Evolutionary conservation across 1,140 invertebrate genomes (phyloP).

Genomic region (Helicoverpa armigera): DNA sequence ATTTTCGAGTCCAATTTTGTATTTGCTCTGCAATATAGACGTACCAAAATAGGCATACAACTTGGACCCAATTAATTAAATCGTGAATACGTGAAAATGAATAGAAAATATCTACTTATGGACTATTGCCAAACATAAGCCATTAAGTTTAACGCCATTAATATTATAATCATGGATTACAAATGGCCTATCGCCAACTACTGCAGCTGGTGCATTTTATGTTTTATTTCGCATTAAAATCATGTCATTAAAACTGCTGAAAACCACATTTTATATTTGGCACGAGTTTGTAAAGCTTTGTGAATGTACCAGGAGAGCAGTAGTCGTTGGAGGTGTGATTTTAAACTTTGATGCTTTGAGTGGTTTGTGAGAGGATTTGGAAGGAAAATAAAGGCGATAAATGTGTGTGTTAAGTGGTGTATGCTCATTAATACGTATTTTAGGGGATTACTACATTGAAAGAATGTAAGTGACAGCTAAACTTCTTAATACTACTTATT

Average conservation of each 20-base stretch:
- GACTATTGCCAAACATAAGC: neutral
- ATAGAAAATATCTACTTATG: neutral
- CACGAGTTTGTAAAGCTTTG: neutral
- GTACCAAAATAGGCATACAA: too few relatives aligned
- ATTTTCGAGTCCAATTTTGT: too few relatives aligned
- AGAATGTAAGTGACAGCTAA: too few relatives aligned
- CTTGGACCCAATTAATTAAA: too few relatives aligned
- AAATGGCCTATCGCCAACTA: conserved; percentile 34
- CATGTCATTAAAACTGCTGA: neutral
- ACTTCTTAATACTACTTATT: too few relatives aligned
- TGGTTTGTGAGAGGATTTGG: neutral
- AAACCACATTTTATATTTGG: conserved; percentile 3
- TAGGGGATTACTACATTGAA: neutral
- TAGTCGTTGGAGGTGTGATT: neutral
- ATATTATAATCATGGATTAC: conserved; percentile 25
- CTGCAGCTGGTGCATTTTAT: conserved; percentile 22
- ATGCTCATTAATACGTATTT: too few relatives aligned
- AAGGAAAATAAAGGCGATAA: neutral
- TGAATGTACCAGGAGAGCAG: neutral
- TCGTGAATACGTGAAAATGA: neutral
- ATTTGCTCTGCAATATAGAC: too few relatives aligned
- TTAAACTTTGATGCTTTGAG: conserved; percentile 1
- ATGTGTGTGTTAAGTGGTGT: too few relatives aligned
- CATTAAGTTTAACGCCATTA: conserved; percentile 6
- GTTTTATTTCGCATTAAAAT: conserved; percentile 22